These are phyloP conservation scores for Meganola albula DNA, from an alignment of 2,888 invertebrate genomes.

Conservation along the genomic window DNA sequence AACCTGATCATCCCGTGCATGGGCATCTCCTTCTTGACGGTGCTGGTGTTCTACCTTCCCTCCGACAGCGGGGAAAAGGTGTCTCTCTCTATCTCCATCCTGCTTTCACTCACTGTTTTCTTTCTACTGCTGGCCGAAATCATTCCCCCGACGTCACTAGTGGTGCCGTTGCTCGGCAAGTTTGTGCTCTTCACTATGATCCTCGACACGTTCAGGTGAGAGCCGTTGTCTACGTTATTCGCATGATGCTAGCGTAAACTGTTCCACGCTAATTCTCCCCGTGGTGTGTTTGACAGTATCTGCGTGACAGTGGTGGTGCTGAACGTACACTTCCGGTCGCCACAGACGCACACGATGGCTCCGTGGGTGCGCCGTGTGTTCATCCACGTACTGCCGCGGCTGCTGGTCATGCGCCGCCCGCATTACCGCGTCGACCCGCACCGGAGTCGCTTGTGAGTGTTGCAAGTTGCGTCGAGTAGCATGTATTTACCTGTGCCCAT, in stretches of 20 bases:
- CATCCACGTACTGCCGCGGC: conserved; percentile 95
- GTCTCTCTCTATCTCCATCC: conserved; percentile 96
- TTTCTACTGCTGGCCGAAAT: conserved; percentile 87
- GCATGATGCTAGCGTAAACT: too few relatives aligned
- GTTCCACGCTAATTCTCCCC: too few relatives aligned
- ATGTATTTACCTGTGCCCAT: too few relatives aligned
- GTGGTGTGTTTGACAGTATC: too few relatives aligned
- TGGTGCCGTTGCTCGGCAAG: conserved; percentile 94
- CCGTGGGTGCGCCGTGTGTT: conserved; percentile 97
- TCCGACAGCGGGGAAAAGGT: conserved; percentile 99
- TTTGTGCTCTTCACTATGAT: conserved; percentile 98
- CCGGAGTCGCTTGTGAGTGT: conserved; percentile 71
- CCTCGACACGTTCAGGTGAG: conserved; percentile 94
- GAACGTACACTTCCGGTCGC: conserved; percentile 98
- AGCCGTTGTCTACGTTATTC: background rate
- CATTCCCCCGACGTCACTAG: conserved; percentile 89
- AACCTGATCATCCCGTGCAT: conserved; percentile 98
- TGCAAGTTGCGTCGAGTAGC: too few relatives aligned
- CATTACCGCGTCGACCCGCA: conserved; percentile 81
- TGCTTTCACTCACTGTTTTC: conserved; percentile 97
- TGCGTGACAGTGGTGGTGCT: conserved; percentile 97
- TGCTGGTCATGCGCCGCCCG: conserved; percentile 94
- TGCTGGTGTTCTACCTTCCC: conserved; percentile 97
- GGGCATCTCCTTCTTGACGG: conserved; percentile 97
- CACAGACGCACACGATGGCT: conserved; percentile 98